These are phyloP conservation scores for Leptinotarsa haldemani DNA, from an alignment of 2,888 invertebrate genomes.

Conservation along the genomic window DNA sequence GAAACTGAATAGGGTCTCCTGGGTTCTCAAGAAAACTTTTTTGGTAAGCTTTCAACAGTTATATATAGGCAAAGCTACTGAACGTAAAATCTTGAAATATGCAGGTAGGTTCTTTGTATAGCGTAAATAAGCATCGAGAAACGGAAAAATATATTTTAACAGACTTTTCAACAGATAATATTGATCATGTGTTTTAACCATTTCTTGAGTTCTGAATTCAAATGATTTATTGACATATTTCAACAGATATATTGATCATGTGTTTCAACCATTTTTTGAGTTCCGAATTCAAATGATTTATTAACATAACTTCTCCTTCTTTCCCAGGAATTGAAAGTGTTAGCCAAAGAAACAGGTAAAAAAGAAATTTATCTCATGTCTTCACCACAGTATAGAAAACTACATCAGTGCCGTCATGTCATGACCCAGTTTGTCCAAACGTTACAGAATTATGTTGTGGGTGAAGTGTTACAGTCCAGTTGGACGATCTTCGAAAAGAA, in stretches of 20 bases:
- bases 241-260: not conserved
- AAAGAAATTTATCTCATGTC: slow-evolving; percentile 65
- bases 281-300: no score
- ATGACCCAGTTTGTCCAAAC: slow-evolving; percentile 83
- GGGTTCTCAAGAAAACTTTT: slow-evolving; percentile 80
- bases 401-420: slow-evolving; percentile 79
- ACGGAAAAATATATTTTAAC: no score
- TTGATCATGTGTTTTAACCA: no score
- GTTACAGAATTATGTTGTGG: slow-evolving; percentile 81
- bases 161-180: no score
- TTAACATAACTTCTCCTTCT: slow-evolving; percentile 8
- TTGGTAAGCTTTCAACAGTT: slow-evolving; percentile 63
- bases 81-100: no score
- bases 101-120: no score
- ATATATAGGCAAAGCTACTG: no score
- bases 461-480: slow-evolving; percentile 79
- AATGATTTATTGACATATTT: not conserved
- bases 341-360: slow-evolving; percentile 59
- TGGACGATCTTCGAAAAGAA: slow-evolving; percentile 81
- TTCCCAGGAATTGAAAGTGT: slow-evolving; percentile 71
- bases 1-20: slow-evolving; percentile 80
- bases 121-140: no score
- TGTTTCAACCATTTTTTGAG: no score
- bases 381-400: slow-evolving; percentile 77
- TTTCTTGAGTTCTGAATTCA: not conserved